A percentile compares a stretch with the other conserved stretches of the same genome.
phyloP scores from a whole-genome alignment of 2,888 invertebrate genomes.

The Cataglyphis rosenhaueri region DNA sequence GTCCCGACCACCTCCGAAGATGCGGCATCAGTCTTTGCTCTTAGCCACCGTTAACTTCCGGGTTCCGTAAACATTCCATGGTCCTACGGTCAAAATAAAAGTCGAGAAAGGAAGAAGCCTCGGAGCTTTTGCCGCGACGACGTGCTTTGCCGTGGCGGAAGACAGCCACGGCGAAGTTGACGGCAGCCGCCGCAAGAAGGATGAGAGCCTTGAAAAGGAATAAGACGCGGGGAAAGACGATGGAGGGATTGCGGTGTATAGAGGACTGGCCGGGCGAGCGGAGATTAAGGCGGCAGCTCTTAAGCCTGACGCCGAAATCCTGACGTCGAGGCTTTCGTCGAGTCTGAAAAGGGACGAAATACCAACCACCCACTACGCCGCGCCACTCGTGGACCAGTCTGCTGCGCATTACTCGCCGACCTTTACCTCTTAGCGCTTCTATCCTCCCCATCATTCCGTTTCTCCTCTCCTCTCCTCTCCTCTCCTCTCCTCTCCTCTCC shows the following conservation, averaged over 20 bases:
- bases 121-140: conserved; percentile 54
- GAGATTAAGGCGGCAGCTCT: conserved; percentile 79
- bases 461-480: conserved; percentile 29
- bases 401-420: conserved; percentile 78
- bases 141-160: conserved; percentile 39
- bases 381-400: conserved; percentile 76
- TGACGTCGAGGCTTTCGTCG: conserved; percentile 70
- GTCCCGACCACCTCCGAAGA: conserved; percentile 32
- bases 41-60: conserved; percentile 63
- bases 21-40: conserved; percentile 53
- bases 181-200: conserved; percentile 46
- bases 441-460: conserved; percentile 48
- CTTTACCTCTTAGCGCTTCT: conserved; percentile 65
- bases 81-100: conserved; percentile 58
- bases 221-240: conserved; percentile 41
- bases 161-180: conserved; percentile 43
- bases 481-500: conserved; percentile 14
- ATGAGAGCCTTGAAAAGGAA: conserved; percentile 54
- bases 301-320: conserved; percentile 77
- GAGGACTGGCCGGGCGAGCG: conserved; percentile 74
- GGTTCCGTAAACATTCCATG: conserved; percentile 67
- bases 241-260: conserved; percentile 60
- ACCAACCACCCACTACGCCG: conserved; percentile 51
- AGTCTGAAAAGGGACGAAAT: conserved; percentile 75
- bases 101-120: conserved; percentile 47